Evolutionary conservation across 2,113 vertebrate genomes (phyloP).

Genomic region (Megaptera novaeangliae): DNA sequence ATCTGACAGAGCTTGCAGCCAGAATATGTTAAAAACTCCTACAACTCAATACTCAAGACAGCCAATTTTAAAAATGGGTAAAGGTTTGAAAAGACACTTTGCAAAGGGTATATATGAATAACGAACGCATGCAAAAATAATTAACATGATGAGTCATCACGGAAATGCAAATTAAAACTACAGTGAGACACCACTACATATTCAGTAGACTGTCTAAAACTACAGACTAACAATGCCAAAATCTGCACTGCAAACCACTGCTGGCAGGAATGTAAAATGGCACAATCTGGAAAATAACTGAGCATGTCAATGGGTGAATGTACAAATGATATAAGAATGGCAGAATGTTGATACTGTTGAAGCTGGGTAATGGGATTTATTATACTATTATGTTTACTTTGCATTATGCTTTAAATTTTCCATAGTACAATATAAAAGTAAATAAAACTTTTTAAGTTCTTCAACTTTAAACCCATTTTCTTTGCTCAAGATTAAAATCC

Average conservation of each 20-base stretch:
- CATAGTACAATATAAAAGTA: neutral
- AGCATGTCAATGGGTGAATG: neutral
- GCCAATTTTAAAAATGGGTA: neutral
- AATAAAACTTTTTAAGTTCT: neutral
- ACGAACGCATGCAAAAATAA: neutral
- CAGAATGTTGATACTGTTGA: neutral
- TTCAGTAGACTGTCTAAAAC: neutral
- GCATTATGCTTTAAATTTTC: neutral
- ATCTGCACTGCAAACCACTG: neutral
- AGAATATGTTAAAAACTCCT: neutral
- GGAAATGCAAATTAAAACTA: neutral
- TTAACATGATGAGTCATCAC: neutral
- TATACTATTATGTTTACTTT: neutral
- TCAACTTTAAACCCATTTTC: neutral
- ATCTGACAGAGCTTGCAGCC: neutral
- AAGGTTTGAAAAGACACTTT: neutral
- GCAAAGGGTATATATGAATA: neutral
- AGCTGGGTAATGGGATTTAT: neutral
- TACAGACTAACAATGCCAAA: neutral
- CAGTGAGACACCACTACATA: neutral
- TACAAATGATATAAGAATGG: neutral
- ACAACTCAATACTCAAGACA: neutral
- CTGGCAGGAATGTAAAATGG: neutral
- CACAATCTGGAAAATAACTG: neutral
- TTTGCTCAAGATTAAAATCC: neutral